These are phyloP conservation scores for Coelopa frigida DNA, from an alignment of 1,140 invertebrate genomes.

Conservation along the genomic window DNA sequence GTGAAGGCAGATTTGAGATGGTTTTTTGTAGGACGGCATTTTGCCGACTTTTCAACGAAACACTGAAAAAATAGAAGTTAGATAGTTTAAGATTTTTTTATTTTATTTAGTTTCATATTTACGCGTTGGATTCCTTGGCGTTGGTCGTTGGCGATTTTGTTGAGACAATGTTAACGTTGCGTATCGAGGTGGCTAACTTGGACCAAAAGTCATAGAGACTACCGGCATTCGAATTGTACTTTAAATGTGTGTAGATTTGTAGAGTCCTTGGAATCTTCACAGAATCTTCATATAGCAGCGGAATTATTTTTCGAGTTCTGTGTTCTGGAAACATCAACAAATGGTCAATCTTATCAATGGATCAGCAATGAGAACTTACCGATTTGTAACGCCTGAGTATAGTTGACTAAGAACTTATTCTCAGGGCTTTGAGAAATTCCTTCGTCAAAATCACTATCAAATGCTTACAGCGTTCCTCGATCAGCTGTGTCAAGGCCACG, in stretches of 20 bases:
- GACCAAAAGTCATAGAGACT: conserved; percentile 57
- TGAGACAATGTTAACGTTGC: conserved; percentile 1
- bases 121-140: conserved; percentile 1
- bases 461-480: conserved; percentile 63
- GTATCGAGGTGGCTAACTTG: conserved; percentile 48
- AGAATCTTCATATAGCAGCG: conserved; percentile 55
- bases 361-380: conserved; percentile 27
- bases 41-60: not conserved
- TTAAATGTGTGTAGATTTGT: conserved; percentile 49
- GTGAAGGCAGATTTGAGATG: not conserved
- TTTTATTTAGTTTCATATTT: too few relatives aligned
- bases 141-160: not conserved
- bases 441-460: conserved; percentile 66
- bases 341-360: conserved; percentile 10
- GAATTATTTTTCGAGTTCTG: conserved; percentile 55
- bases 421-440: conserved; percentile 61
- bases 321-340: conserved; percentile 21
- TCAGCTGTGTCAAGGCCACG: conserved; percentile 61
- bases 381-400: conserved; percentile 65
- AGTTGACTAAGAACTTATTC: conserved; percentile 64
- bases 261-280: conserved; percentile 52
- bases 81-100: not conserved
- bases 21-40: too few relatives aligned
- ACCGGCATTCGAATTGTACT: conserved; percentile 49
- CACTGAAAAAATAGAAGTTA: not conserved